Evolutionary conservation across 2,797 vertebrate genomes (phyloP).

Genomic region (Mareca strepera): DNA sequence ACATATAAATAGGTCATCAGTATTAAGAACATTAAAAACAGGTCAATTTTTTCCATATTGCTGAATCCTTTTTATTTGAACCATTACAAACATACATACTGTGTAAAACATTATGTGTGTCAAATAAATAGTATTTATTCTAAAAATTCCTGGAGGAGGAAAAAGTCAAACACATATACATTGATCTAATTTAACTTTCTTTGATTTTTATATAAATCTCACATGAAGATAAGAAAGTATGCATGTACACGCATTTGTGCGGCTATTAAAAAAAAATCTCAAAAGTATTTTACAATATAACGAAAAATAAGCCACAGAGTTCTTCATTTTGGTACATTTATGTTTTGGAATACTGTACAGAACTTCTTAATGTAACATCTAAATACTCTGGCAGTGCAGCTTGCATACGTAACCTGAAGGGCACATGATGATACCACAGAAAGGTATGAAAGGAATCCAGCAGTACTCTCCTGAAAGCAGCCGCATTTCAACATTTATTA

Average conservation of each 20-base stretch:
- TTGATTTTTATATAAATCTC: background rate
- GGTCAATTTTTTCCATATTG: background rate
- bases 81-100: background rate
- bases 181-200: background rate
- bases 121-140: background rate
- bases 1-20: background rate
- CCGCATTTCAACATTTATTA: background rate
- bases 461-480: background rate
- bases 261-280: background rate
- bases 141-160: background rate
- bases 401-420: background rate
- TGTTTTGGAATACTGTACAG: background rate
- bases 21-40: background rate
- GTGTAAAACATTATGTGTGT: background rate
- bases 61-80: background rate
- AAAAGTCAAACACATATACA: background rate
- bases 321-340: background rate
- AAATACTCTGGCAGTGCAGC: background rate
- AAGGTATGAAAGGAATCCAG: background rate
- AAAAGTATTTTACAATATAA: background rate
- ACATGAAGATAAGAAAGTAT: background rate
- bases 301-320: background rate
- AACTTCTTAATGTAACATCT: background rate
- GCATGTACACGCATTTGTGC: rapidly evolving
- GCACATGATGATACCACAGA: rapidly evolving